phyloP scores from a whole-genome alignment of 1,140 invertebrate species.

The Aphelinus atriplicis region DNA sequence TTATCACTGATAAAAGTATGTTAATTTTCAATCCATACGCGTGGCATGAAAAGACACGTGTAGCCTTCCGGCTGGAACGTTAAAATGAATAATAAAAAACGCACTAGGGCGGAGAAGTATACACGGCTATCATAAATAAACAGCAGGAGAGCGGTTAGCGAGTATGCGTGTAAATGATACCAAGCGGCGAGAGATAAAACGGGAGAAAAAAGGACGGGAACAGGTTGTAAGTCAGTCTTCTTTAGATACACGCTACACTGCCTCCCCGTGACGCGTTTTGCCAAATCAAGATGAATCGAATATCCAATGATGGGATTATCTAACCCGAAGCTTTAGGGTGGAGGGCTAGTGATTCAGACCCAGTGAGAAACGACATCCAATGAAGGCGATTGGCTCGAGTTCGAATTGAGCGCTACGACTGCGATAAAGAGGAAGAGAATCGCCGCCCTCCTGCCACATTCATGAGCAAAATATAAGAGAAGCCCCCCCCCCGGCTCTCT shows the following conservation, averaged over 20 bases:
- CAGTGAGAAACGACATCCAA: constrained; percentile 6
- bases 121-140: too few species aligned
- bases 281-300: constrained; percentile 27
- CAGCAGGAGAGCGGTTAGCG: too few species aligned
- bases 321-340: background rate
- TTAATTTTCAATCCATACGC: too few species aligned
- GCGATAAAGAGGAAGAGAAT: background rate
- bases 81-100: too few species aligned
- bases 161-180: too few species aligned
- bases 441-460: constrained; percentile 17
- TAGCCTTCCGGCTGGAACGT: too few species aligned
- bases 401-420: background rate
- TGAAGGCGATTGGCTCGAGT: background rate
- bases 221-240: constrained; percentile 26
- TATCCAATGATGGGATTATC: constrained; percentile 22
- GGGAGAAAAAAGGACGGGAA: constrained; percentile 5
- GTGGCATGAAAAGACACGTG: too few species aligned
- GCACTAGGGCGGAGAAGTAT: too few species aligned
- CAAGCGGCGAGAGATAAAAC: constrained; percentile 3
- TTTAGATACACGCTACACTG: constrained; percentile 12
- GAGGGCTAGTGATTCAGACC: constrained; percentile 1
- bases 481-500: background rate
- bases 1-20: too few species aligned
- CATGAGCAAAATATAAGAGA: constrained; percentile 19
- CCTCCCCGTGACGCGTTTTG: background rate